phyloP scores from a whole-genome alignment of 2,888 invertebrate genomes.

The Drosophila longiperda region DNA sequence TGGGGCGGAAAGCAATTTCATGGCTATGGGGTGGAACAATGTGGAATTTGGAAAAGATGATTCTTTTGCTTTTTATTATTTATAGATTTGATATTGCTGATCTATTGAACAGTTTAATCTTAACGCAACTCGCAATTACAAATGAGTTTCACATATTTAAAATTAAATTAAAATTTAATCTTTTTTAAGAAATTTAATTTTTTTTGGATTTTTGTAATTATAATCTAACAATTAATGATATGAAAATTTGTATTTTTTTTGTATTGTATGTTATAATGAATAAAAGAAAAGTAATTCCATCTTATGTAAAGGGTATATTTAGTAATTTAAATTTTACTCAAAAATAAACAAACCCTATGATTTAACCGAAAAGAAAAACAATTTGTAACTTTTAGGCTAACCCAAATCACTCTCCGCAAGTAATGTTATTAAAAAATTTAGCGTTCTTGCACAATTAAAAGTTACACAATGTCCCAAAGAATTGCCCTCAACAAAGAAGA shows the following conservation, averaged over 20 bases:
- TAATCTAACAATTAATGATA: background rate
- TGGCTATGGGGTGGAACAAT: constrained; percentile 74
- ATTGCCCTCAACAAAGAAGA: constrained; percentile 64
- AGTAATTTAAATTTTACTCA: background rate
- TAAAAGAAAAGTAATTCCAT: background rate
- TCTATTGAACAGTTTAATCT: constrained; percentile 15
- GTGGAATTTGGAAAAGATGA: constrained; percentile 26
- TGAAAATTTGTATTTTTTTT: no score
- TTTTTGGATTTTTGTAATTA: background rate
- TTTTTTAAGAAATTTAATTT: background rate
- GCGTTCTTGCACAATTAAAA: constrained; percentile 48
- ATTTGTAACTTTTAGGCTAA: background rate
- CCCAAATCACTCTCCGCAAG: constrained; percentile 23
- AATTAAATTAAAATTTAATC: background rate
- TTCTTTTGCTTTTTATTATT: constrained; percentile 41
- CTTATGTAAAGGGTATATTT: background rate
- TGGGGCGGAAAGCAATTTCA: constrained; percentile 78
- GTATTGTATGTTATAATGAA: background rate
- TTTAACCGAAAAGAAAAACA: background rate
- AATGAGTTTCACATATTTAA: background rate
- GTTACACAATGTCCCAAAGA: constrained; percentile 26
- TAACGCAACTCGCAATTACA: background rate
- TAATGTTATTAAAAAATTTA: constrained; percentile 39
- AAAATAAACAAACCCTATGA: background rate
- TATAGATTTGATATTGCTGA: constrained; percentile 33